phyloP scores from a whole-genome alignment of 2,888 invertebrate genomes.

The Spilosoma lubricipeda region DNA sequence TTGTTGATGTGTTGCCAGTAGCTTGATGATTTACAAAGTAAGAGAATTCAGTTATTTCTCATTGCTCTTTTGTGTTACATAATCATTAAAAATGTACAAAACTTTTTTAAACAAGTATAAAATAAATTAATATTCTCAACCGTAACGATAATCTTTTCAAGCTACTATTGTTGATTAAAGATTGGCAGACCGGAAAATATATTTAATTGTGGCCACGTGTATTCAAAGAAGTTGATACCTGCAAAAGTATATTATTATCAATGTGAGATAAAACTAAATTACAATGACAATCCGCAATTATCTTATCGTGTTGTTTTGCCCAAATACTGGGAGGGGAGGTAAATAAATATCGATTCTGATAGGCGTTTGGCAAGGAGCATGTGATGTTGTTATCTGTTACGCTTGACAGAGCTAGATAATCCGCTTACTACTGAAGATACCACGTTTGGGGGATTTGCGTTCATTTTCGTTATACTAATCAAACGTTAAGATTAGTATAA shows the following conservation, averaged over 20 bases:
- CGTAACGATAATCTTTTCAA: background rate
- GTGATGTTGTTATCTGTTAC: conserved; percentile 66
- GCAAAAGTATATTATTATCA: background rate
- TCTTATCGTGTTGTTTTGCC: conserved; percentile 51
- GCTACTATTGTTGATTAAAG: conserved; percentile 8
- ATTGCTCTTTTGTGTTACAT: background rate
- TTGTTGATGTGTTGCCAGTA: too few species aligned
- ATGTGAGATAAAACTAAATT: conserved; percentile 34
- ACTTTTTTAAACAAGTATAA: background rate
- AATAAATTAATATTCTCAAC: background rate
- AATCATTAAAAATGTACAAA: background rate
- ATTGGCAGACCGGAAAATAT: background rate
- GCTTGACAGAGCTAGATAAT: conserved; percentile 68
- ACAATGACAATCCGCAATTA: conserved; percentile 45
- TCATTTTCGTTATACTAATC: conserved; percentile 65
- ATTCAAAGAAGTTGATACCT: conserved; percentile 9
- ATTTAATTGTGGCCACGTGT: background rate
- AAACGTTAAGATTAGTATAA: conserved; percentile 67
- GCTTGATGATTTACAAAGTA: background rate
- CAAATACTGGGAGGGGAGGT: conserved; percentile 50
- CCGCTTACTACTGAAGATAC: conserved; percentile 67
- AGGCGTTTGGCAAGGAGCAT: conserved; percentile 55
- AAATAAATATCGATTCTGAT: conserved; percentile 54
- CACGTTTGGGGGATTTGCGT: conserved; percentile 69
- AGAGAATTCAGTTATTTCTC: background rate